A percentile compares a stretch with the other conserved stretches of the same genome.
Conservation (phyloP, 2,797 vertebrate genomes). For the Momotus momota region DNA sequence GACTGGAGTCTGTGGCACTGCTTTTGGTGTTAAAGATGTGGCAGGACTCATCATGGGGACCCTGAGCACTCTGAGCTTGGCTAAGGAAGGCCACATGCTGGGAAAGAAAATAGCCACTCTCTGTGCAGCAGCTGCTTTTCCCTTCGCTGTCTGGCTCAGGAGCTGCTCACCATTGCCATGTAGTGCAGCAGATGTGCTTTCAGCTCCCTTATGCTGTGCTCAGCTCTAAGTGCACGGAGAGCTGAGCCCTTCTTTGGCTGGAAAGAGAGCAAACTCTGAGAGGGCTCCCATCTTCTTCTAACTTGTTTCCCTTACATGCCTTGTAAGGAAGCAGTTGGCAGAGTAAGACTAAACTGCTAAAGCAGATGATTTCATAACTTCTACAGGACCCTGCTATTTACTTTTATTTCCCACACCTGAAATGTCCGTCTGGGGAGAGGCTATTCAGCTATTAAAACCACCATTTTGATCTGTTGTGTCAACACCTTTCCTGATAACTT, state of each 20-base stretch:
- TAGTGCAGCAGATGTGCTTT: fast-evolving
- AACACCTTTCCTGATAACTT: background rate
- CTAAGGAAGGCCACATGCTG: background rate
- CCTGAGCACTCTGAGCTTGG: background rate
- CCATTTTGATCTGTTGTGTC: background rate
- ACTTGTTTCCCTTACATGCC: fast-evolving
- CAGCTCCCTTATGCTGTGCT: background rate
- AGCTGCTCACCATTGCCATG: background rate
- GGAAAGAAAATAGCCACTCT: background rate
- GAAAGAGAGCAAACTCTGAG: fast-evolving
- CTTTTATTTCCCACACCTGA: background rate
- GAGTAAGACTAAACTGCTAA: background rate
- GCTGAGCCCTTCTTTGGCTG: background rate
- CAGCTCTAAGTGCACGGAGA: fast-evolving
- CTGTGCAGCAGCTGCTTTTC: background rate
- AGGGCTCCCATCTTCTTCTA: too few relatives aligned
- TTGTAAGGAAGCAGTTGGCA: background rate
- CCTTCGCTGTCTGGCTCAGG: fast-evolving
- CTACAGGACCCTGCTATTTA: background rate
- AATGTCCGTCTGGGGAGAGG: background rate
- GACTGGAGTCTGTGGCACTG: background rate
- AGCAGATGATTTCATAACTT: background rate
- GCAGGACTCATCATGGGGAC: background rate
- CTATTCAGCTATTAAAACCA: background rate
- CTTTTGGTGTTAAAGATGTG: background rate